These are phyloP conservation scores for Pygocentrus nattereri DNA, from an alignment of 2,797 vertebrate genomes.

Conservation along the genomic window DNA sequence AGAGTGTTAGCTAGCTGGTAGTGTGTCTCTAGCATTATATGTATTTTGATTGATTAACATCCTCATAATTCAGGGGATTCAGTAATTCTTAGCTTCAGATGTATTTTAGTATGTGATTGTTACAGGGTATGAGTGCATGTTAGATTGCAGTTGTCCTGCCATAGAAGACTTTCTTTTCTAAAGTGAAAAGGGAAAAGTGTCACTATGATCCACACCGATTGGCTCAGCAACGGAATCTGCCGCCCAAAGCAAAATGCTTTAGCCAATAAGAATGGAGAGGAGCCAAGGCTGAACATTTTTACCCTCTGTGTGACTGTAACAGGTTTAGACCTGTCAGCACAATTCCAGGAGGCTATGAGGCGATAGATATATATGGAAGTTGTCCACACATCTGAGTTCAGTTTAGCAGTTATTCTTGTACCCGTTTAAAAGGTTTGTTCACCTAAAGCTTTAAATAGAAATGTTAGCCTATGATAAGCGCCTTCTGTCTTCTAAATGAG, in stretches of 20 bases:
- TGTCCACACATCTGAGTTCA: background rate
- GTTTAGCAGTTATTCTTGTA: background rate
- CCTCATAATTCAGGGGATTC: no score
- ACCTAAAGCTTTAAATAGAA: background rate
- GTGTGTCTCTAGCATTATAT: no score
- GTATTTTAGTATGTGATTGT: no score
- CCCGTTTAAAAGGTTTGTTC: background rate
- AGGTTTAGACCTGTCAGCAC: conserved; percentile 70
- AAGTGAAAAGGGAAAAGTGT: background rate
- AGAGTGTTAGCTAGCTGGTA: no score
- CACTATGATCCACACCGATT: background rate
- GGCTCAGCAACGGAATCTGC: conserved; percentile 1
- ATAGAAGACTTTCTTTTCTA: background rate
- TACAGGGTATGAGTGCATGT: no score
- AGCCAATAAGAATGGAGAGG: conserved; percentile 19
- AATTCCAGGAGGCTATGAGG: conserved; percentile 21
- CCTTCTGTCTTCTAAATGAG: background rate
- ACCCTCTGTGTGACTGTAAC: conserved; percentile 44
- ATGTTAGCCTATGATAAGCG: background rate
- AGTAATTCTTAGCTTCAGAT: no score
- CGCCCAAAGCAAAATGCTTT: conserved; percentile 24
- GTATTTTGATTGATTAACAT: no score
- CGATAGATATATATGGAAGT: background rate
- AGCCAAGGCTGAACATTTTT: conserved; percentile 65
- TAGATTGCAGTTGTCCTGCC: no score